Conservation (phyloP, 2,888 invertebrate genomes). For the Oasisia sp. region DNA sequence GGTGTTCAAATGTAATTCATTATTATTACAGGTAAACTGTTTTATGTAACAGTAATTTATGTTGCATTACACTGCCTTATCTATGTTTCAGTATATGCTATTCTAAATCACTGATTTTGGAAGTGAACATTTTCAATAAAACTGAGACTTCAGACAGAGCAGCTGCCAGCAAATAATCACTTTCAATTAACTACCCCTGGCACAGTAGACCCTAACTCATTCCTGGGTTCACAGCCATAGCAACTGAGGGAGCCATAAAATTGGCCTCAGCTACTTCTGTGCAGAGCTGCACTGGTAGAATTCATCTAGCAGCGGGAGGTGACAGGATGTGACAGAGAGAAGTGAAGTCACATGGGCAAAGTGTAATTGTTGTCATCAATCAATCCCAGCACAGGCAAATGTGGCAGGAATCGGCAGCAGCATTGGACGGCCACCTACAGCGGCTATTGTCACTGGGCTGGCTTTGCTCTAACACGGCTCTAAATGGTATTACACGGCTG, state of each 20-base stretch:
- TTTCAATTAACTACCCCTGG: background rate
- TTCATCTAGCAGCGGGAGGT: background rate
- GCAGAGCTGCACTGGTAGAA: background rate
- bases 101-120: background rate
- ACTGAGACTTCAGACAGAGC: background rate
- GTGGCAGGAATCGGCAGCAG: background rate
- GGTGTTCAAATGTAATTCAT: too few relatives aligned
- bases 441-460: background rate
- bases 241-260: background rate
- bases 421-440: background rate
- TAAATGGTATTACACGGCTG: slow-evolving; percentile 7
- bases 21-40: too few relatives aligned
- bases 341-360: background rate
- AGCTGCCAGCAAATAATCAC: background rate
- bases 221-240: background rate
- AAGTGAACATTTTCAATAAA: background rate
- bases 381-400: background rate
- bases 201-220: background rate
- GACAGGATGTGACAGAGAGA: background rate
- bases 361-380: background rate
- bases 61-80: too few relatives aligned
- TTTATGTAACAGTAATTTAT: too few relatives aligned
- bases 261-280: background rate
- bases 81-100: too few relatives aligned
- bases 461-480: background rate